Conservation (phyloP, 2,888 invertebrate genomes). For the Lithophane ornitopus region DNA sequence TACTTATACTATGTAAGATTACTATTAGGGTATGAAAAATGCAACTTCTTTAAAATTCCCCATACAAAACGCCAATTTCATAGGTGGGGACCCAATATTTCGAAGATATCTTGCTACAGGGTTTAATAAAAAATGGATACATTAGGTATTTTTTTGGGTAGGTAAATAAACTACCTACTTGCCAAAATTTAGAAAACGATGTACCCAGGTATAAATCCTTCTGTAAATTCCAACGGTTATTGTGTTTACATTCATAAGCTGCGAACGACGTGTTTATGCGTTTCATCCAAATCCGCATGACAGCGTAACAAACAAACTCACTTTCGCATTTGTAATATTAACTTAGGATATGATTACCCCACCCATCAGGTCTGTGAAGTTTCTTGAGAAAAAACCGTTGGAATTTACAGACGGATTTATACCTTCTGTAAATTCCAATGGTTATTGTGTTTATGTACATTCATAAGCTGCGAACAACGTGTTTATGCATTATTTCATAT, state of each 20-base stretch:
- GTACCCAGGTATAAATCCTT: conserved; percentile 2
- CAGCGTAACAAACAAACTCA: too few species aligned
- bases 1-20: not conserved
- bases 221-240: conserved; percentile 13
- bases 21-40: too few species aligned
- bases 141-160: not conserved
- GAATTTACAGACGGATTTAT: too few species aligned
- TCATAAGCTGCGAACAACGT: conserved; percentile 9
- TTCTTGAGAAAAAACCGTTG: too few species aligned
- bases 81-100: too few species aligned
- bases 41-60: too few species aligned
- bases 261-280: conserved; percentile 11
- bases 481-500: conserved; percentile 26
- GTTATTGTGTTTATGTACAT: conserved; percentile 27
- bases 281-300: too few species aligned
- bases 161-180: not conserved
- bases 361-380: too few species aligned
- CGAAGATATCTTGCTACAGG: too few species aligned
- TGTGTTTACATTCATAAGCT: conserved; percentile 18
- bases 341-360: too few species aligned
- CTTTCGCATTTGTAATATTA: too few species aligned
- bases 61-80: too few species aligned
- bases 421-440: conserved; percentile 3
- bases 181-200: not conserved
- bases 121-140: not conserved